phyloP scores from a whole-genome alignment of 2,113 vertebrate genomes.

The Bubo scandiacus region DNA sequence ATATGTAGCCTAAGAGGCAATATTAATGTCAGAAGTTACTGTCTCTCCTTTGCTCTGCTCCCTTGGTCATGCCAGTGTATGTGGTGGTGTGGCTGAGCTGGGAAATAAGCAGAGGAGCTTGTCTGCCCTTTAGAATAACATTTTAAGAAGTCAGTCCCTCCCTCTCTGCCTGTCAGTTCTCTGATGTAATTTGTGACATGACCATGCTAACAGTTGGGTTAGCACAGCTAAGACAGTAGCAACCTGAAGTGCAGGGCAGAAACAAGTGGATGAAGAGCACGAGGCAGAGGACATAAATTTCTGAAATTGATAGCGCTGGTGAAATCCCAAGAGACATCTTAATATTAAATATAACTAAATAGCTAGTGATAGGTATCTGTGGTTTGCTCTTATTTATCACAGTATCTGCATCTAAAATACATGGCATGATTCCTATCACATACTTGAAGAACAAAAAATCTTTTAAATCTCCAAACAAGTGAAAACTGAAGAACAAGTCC shows the following conservation, averaged over 20 bases:
- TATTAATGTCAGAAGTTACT: neutral
- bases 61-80: rapidly evolving
- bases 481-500: neutral
- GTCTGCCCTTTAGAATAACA: neutral
- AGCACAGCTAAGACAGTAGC: neutral
- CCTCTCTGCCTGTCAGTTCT: neutral
- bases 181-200: neutral
- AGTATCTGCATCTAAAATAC: neutral
- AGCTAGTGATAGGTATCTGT: neutral
- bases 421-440: neutral
- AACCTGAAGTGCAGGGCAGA: neutral
- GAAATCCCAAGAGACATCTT: neutral
- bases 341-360: neutral
- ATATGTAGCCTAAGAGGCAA: neutral
- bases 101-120: neutral
- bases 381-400: neutral
- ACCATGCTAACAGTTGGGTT: neutral
- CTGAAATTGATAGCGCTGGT: neutral
- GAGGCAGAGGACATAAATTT: neutral
- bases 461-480: neutral
- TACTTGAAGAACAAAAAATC: neutral
- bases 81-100: neutral
- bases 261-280: neutral
- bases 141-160: neutral
- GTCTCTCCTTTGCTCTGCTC: neutral